phyloP scores from a whole-genome alignment of 2,797 vertebrate species.

The Varecia variegata region DNA sequence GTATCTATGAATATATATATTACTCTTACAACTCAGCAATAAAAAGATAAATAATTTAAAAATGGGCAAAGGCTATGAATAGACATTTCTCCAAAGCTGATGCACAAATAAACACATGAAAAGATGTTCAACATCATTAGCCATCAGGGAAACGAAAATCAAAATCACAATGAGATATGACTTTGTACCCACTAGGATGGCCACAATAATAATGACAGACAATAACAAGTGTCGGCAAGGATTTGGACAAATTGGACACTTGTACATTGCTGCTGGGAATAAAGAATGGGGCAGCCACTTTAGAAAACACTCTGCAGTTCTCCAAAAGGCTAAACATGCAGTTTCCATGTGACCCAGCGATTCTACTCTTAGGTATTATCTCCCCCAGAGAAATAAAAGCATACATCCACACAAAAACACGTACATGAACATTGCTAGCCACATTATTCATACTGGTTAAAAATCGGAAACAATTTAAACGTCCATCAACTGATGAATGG shows the following conservation, averaged over 20 bases:
- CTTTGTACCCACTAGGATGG: rapidly evolving
- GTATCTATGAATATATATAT: no score
- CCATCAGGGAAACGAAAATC: not conserved
- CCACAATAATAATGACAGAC: not conserved
- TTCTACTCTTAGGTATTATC: not conserved
- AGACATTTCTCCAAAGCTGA: not conserved
- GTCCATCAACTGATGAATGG: rapidly evolving
- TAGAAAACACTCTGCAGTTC: not conserved
- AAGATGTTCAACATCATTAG: rapidly evolving
- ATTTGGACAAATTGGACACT: not conserved
- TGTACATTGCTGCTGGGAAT: rapidly evolving
- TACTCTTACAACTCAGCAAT: not conserved
- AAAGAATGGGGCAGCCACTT: not conserved
- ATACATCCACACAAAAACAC: not conserved
- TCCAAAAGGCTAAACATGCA: not conserved
- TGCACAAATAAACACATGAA: rapidly evolving
- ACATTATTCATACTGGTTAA: not conserved
- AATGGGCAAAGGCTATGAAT: not conserved
- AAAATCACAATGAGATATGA: rapidly evolving
- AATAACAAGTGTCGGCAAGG: not conserved
- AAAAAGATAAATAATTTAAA: not conserved
- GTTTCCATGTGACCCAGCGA: not conserved
- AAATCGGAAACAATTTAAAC: no score
- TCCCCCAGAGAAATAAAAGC: not conserved
- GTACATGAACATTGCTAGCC: rapidly evolving